A percentile compares a stretch with the other conserved stretches of the same genome.
phyloP scores from a whole-genome alignment of 2,113 vertebrate genomes.

The Crotalus viridis region DNA sequence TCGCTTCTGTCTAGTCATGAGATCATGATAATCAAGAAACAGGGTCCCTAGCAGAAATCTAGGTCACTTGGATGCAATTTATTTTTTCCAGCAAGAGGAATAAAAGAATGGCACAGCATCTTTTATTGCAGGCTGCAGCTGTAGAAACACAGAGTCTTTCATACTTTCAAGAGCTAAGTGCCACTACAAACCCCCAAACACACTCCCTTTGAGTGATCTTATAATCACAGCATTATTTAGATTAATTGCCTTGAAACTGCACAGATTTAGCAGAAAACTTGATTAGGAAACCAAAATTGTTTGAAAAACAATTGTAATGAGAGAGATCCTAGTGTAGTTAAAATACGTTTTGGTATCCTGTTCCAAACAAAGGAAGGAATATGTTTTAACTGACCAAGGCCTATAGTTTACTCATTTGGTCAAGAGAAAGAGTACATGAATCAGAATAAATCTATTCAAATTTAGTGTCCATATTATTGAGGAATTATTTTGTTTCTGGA shows the following conservation, averaged over 20 bases:
- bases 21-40: not conserved
- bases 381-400: not conserved
- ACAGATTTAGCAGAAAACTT: not conserved
- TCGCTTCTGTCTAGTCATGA: accelerated
- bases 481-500: not conserved
- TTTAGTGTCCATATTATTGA: not conserved
- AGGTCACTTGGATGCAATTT: slow-evolving; percentile 1
- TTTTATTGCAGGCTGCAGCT: slow-evolving; percentile 11
- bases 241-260: not conserved
- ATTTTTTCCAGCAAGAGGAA: not conserved
- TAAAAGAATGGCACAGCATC: not conserved
- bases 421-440: not conserved
- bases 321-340: not conserved
- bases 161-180: not conserved
- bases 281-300: not conserved
- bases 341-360: not conserved
- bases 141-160: not conserved
- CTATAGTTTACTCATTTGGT: not conserved
- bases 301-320: slow-evolving; percentile 1
- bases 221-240: not conserved
- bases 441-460: not conserved
- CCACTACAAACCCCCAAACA: slow-evolving; percentile 22
- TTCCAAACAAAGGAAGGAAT: not conserved
- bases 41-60: not conserved
- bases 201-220: slow-evolving; percentile 15